A percentile compares a stretch with the other conserved stretches of the same genome.
Evolutionary conservation across 2,888 invertebrate genomes (phyloP).

Genomic region (Endomychus coccineus): DNA sequence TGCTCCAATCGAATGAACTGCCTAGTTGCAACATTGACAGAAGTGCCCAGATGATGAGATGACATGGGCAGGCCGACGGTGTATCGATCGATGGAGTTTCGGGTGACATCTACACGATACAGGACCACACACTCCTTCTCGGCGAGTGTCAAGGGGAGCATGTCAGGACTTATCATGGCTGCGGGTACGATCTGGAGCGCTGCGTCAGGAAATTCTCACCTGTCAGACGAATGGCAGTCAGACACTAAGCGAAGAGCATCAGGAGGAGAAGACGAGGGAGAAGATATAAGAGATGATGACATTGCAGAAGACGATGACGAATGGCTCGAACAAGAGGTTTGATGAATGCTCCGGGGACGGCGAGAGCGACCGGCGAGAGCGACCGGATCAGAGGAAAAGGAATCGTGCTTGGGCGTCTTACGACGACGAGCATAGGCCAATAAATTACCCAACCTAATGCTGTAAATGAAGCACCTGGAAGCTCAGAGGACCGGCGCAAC

Average conservation of each 20-base stretch:
- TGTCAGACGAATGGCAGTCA: neutral
- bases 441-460: constrained; percentile 1
- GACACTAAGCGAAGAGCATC: neutral
- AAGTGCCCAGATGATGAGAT: too few relatives aligned
- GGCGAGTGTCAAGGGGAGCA: constrained; percentile 3
- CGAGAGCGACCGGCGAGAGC: neutral
- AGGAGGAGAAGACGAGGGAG: too few relatives aligned
- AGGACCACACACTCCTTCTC: neutral
- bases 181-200: too few relatives aligned
- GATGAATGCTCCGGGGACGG: neutral
- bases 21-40: too few relatives aligned
- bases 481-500: constrained; percentile 6
- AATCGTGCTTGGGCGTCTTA: neutral
- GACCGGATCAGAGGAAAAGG: constrained; percentile 2
- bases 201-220: too few relatives aligned
- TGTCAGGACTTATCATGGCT: neutral
- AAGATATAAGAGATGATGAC: constrained; percentile 2
- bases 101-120: too few relatives aligned
- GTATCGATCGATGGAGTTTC: too few relatives aligned
- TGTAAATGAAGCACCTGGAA: constrained; percentile 2
- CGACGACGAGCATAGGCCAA: constrained; percentile 1
- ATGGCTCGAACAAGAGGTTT: neutral
- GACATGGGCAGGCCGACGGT: too few relatives aligned
- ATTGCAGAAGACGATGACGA: constrained; percentile 1
- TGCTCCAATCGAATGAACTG: too few relatives aligned